Evolutionary conservation across 2,888 invertebrate genomes (phyloP).

Genomic region (Dendrolimus houi): DNA sequence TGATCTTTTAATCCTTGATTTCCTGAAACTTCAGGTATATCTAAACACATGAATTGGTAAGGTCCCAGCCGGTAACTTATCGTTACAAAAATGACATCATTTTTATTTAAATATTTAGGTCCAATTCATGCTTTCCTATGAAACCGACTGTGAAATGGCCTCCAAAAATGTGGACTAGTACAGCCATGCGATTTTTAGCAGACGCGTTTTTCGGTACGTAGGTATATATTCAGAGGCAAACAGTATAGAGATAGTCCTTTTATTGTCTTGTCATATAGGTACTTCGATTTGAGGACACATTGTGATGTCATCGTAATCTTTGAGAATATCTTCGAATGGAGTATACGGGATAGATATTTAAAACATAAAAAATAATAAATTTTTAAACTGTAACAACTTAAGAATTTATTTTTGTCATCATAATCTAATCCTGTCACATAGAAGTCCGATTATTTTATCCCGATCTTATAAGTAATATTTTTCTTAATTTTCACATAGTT

Average conservation of each 20-base stretch:
- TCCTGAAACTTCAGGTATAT: conserved; percentile 25
- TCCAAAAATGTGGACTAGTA: conserved; percentile 35
- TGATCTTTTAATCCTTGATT: conserved; percentile 33
- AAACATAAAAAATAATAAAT: neutral
- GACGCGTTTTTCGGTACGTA: conserved; percentile 55
- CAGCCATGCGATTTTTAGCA: conserved; percentile 15
- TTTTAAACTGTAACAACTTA: neutral
- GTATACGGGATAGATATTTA: conserved; percentile 7
- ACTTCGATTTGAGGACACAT: conserved; percentile 32
- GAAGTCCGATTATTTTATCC: neutral
- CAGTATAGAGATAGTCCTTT: conserved; percentile 69
- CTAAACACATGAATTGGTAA: conserved; percentile 35
- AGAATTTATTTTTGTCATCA: too few species aligned
- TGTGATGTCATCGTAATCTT: conserved; percentile 20
- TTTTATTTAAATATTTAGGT: conserved; percentile 23
- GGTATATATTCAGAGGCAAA: conserved; percentile 77
- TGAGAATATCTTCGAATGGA: conserved; percentile 7
- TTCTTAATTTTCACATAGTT: too few species aligned
- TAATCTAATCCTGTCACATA: neutral
- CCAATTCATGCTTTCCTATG: conserved; percentile 17
- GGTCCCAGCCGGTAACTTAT: conserved; percentile 32
- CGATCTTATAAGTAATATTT: neutral
- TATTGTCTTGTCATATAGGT: conserved; percentile 29
- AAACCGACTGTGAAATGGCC: conserved; percentile 27
- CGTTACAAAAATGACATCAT: conserved; percentile 23